phyloP scores from a whole-genome alignment of 2,888 invertebrate species.

The Caenorhabditis sp. region DNA sequence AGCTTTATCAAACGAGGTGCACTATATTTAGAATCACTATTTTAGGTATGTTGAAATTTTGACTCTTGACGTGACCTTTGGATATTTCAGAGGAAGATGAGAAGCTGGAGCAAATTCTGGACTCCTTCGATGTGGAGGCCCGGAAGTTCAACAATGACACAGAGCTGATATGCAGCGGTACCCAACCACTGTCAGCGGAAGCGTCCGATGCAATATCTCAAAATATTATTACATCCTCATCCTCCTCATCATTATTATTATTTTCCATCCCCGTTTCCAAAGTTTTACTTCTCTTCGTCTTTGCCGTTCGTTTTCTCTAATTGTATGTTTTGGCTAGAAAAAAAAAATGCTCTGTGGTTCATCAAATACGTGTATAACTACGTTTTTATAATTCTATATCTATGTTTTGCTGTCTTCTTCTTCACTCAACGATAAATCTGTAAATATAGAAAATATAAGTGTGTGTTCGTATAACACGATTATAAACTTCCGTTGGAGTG shows the following conservation, averaged over 20 bases:
- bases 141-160: conserved; percentile 64
- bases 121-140: conserved; percentile 63
- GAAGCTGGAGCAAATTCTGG: conserved; percentile 59
- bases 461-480: conserved; percentile 62
- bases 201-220: conserved; percentile 43
- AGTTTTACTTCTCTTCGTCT: background rate
- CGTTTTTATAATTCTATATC: conserved; percentile 58
- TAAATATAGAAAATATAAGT: conserved; percentile 41
- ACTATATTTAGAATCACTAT: conserved; percentile 70
- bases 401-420: conserved; percentile 6
- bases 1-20: conserved; percentile 61
- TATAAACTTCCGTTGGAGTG: conserved; percentile 53
- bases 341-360: conserved; percentile 42
- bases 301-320: conserved; percentile 41
- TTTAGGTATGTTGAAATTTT: conserved; percentile 49
- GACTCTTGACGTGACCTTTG: background rate
- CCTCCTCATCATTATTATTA: background rate
- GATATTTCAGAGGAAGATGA: conserved; percentile 64
- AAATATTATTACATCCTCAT: conserved; percentile 48
- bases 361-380: conserved; percentile 60
- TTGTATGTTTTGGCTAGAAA: conserved; percentile 35
- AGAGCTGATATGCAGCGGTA: conserved; percentile 47
- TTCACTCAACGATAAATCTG: conserved; percentile 46
- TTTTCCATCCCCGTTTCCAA: background rate
- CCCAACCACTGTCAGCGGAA: conserved; percentile 30